Evolutionary conservation across 2,888 invertebrate genomes (phyloP), one percentile per base, ranked within the genome.

Genomic region (Xestia ashworthii): DNA sequence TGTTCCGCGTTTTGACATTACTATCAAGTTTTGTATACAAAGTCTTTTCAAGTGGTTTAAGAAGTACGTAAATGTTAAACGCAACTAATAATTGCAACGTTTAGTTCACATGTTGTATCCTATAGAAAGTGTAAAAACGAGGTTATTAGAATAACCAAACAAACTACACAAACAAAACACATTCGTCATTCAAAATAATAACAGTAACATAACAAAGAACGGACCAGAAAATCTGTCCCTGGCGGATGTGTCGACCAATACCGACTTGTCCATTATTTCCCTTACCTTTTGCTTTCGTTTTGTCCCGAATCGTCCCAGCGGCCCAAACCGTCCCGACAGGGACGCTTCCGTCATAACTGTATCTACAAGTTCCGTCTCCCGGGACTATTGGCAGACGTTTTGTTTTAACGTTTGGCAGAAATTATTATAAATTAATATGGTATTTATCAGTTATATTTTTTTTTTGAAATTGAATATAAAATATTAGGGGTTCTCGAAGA

Each of bases 271-370:
- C 60, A 83, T 83, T 83, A 78, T 75, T 83, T 67, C 44, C 38
- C 65, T 25, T 74, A 60, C 71, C 58, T 74, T 78, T 80, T 74
- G 38, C 58, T 67, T 83, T 77, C 65, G 44, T 66, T 81, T 71
- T 66, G 64, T 72, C 72, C 67, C 38, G 12, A 44, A 80, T 41
- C 32, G 68, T 74, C 74, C 62, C 79, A 19, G 25, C 46, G 67
- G 64, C 67, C 19, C 48, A 11, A 19, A 68, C 55, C 53, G 53
- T 60, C 71, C 55, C 67, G 25, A 22, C 55, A 41, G 81, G 48
- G 44, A 53, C 32, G 53, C 62, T 87, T 78, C 75, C 64, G 76
- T 81, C 86, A 82, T 84, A 81, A 81, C 74, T 78, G 80, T 80
- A 77, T 83, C 73, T 68, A 72, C 44, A 60, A 81, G 80, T 85